Base-by-base conservation (phyloP, 2,888 invertebrate genomes). In the Thumatha senex region DNA sequence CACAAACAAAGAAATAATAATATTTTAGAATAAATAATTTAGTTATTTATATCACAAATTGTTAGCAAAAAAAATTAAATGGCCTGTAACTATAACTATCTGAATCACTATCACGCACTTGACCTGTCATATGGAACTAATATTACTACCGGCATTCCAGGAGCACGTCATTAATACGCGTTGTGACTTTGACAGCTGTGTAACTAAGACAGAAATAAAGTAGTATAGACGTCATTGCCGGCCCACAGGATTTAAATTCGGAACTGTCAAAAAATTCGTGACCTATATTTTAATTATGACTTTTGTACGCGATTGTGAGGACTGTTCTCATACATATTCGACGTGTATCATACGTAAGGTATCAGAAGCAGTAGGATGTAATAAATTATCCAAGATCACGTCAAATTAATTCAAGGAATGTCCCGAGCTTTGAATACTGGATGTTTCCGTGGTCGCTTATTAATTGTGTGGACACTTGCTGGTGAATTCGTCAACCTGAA, bases 351-450 rank as follows among this genome's bases (percentile, higher is more conserved):
- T 56, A 51, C 48, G 67, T 56, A 51, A 46, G 67, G 76, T 74
- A 81, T 82, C 80, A 78, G 61, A 67, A 70, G 69, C 74, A 59
- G 84, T 86, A 86, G 91, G 90, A 91, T 86, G 92, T 90, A 82
- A 90, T 92, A 91, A 92, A 92, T 92, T 90, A 92, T 84, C 85
- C 79, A 84, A 84, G 85, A 82, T 84, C 88, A 81, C 85, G 87
- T 90, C 90, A 92, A 90, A 92, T 92, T 91, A 92, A 91, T 91
- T 84, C 85, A 77, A 79, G 85, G 89, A 92, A 91, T 89, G 85
- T 80, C 72, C 72, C 63, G 54, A 58, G 68, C 67, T 67, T 69
- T 78, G 82, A 82, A 72, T 74, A 76, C 78, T 76, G 74, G 76
- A 80, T 81, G 84, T 86, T 86, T 87, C 86, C 86, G 83, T 76